Conservation (phyloP, 2,888 invertebrate species). For the Parochlus steinenii region DNA sequence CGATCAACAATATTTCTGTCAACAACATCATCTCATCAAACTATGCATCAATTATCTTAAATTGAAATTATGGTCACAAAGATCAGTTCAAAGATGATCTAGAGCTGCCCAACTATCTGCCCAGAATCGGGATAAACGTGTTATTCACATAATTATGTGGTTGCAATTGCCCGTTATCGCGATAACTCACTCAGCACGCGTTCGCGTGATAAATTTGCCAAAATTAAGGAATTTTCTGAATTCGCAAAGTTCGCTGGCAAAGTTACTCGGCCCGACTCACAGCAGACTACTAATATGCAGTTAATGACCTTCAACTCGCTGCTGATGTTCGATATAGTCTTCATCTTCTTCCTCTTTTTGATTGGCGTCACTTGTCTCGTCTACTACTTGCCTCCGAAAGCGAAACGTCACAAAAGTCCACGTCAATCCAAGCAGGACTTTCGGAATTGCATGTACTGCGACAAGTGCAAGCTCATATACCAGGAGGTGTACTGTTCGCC, state of each 20-base stretch:
- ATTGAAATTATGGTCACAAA: too few species aligned
- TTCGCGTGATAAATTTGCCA: background rate
- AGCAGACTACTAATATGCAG: constrained; percentile 40
- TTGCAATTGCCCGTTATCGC: too few species aligned
- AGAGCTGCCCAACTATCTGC: too few species aligned
- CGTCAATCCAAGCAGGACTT: too few species aligned
- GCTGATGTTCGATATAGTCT: constrained; percentile 78
- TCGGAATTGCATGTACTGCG: constrained; percentile 11
- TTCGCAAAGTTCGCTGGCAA: background rate
- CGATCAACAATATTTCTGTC: too few species aligned
- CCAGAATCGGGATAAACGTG: too few species aligned
- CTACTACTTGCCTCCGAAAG: constrained; percentile 55
- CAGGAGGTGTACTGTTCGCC: constrained; percentile 11
- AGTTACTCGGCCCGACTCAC: too few species aligned
- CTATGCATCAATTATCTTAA: too few species aligned
- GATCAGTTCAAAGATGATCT: too few species aligned
- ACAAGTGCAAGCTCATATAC: constrained; percentile 12
- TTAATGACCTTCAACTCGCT: constrained; percentile 72
- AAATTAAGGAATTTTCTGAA: background rate
- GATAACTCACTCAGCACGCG: too few species aligned
- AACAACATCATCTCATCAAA: too few species aligned
- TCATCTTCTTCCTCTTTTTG: constrained; percentile 72
- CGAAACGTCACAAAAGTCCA: constrained; percentile 9
- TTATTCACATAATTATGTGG: too few species aligned
- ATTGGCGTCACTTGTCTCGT: constrained; percentile 68